A percentile compares a stretch with the other conserved stretches of the same genome.
Conservation (phyloP, 1,140 invertebrate species). For the Calephelis virginiensis region DNA sequence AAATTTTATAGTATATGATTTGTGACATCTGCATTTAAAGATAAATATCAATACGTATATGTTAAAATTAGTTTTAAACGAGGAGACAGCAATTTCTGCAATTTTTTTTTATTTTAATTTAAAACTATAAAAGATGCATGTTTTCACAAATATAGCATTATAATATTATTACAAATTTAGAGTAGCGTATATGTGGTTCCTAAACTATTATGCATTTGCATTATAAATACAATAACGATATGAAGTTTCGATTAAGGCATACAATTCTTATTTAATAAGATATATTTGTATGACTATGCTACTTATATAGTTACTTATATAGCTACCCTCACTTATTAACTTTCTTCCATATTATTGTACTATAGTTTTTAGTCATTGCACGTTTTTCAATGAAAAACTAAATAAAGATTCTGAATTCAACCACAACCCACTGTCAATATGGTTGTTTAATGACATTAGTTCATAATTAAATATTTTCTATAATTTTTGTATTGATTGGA, state of each 20-base stretch:
- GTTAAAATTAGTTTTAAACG: slow-evolving; percentile 2
- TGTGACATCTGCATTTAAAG: not conserved
- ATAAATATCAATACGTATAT: not conserved
- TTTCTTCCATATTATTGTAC: slow-evolving; percentile 31
- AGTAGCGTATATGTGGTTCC: slow-evolving; percentile 7
- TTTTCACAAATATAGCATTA: not conserved
- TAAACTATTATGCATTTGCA: slow-evolving; percentile 45
- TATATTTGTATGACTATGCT: slow-evolving; percentile 36
- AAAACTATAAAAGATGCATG: slow-evolving; percentile 1
- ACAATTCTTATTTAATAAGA: slow-evolving; percentile 75
- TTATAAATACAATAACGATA: slow-evolving; percentile 76
- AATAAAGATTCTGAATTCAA: not conserved
- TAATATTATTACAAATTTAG: slow-evolving; percentile 1
- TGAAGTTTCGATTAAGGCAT: slow-evolving; percentile 72
- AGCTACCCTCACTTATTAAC: slow-evolving; percentile 33
- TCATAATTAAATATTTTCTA: not conserved
- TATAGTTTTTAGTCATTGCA: slow-evolving; percentile 32
- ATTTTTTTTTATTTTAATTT: not conserved
- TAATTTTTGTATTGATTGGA: too few relatives aligned
- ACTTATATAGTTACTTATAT: slow-evolving; percentile 34
- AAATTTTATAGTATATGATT: too few relatives aligned
- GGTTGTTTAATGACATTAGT: not conserved
- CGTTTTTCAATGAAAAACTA: slow-evolving; percentile 33
- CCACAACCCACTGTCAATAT: not conserved
- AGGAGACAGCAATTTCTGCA: not conserved